These are phyloP conservation scores for Scrobipalpa costella DNA, from an alignment of 2,888 invertebrate genomes.

Conservation along the genomic window DNA sequence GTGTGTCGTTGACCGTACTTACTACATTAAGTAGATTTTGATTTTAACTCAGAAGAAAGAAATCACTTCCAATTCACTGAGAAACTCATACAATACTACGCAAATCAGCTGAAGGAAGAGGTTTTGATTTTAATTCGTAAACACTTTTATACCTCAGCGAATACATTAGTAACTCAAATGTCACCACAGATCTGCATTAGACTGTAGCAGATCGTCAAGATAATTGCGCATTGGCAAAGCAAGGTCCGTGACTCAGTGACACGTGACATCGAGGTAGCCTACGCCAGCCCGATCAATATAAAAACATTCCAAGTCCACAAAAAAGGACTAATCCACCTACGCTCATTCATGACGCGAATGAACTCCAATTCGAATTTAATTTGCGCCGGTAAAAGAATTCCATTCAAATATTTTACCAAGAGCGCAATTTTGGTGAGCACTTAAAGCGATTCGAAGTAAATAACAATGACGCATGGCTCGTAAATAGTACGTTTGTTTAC, in stretches of 20 bases:
- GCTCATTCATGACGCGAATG: not conserved
- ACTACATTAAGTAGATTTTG: no score
- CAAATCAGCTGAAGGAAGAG: no score
- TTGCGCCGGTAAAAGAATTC: not conserved
- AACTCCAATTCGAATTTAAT: not conserved
- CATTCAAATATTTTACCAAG: not conserved
- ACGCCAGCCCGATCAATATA: slow-evolving; percentile 42
- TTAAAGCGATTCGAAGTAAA: not conserved
- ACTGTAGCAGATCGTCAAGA: slow-evolving; percentile 18
- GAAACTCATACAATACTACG: no score
- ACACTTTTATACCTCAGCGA: no score
- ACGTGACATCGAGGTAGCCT: slow-evolving; percentile 65
- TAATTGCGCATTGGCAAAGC: slow-evolving; percentile 28
- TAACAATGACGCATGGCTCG: slow-evolving; percentile 5
- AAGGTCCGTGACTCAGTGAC: slow-evolving; percentile 55
- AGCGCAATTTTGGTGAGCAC: not conserved
- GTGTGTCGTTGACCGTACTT: no score
- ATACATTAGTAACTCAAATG: no score
- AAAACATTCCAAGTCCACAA: not conserved
- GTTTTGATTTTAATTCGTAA: no score
- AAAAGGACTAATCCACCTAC: not conserved
- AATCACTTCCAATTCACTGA: no score
- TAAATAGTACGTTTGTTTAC: slow-evolving; percentile 6
- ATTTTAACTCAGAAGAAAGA: no score
- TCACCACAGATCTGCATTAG: no score